Evolutionary conservation across 2,113 vertebrate species (phyloP).

Genomic region (Macrotis lagotis): DNA sequence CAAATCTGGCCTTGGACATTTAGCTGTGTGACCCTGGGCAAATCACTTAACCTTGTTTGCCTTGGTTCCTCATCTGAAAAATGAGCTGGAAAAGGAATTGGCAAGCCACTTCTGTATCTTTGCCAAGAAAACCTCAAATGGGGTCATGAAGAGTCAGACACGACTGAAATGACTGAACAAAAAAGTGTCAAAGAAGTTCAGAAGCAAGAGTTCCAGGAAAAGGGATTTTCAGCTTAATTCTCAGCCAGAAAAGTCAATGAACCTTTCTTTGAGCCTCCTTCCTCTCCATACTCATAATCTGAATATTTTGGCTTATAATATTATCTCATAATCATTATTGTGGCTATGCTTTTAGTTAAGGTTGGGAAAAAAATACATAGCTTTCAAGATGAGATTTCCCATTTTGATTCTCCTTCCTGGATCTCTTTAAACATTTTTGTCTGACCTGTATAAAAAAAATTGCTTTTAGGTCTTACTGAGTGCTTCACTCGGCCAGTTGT

Average conservation of each 20-base stretch:
- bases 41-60: too few species aligned
- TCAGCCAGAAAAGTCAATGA: background rate
- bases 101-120: too few species aligned
- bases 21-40: too few species aligned
- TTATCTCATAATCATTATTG: background rate
- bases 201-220: background rate
- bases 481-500: background rate
- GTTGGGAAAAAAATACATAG: background rate
- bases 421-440: background rate
- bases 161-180: too few species aligned
- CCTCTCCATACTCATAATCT: background rate
- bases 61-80: too few species aligned
- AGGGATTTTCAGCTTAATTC: background rate
- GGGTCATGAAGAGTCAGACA: too few species aligned
- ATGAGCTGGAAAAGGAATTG: too few species aligned
- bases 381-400: background rate
- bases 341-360: background rate
- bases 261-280: too few species aligned
- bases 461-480: background rate
- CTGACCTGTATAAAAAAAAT: background rate
- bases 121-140: too few species aligned
- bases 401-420: background rate
- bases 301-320: background rate
- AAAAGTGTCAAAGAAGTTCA: background rate
- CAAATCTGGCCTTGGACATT: background rate